Base-by-base conservation (phyloP, 1,140 invertebrate genomes). In the Bombus waltoni region DNA sequence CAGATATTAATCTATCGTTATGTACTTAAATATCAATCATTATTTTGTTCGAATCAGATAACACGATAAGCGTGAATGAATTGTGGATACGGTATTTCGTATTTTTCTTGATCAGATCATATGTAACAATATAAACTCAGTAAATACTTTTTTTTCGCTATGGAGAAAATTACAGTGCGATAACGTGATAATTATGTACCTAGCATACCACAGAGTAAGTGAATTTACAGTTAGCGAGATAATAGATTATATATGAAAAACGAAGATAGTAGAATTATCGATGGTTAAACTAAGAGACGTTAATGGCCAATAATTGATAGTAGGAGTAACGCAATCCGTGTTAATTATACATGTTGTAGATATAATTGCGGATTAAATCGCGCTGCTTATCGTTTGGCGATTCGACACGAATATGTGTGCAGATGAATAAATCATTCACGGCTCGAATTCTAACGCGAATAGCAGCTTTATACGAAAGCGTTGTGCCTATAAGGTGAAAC, bases 351-450 rank as follows among this genome's bases (percentile, higher is more conserved):
- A 15, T 13, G 40, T 11, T 3, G 11, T 28, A 22, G 10, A n/a
- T 42, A 40, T 65, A 40, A 65, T 65, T 78, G 59, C 22, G 15
- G 57, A 78, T 78, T 42, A 65, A 78, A 65, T 42, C 25, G 57
- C n/a, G 15, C 28, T 65, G 57, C 65, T 77, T 77, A 42, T 42
- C 40, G 40, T 42, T 40, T 2, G 13, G 2, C 15, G 35, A 25
- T 28, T 59, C 35, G 5, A 59, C 42, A n/a, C 15, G 28, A 38
- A 25, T 28, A 35, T 47, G n/a, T 32, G 22, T 13, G 42, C 5
- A 2, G 38, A 3, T 5, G 38, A 28, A 71, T 40, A 40, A 71
- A 71, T 71, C 13, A 40, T 3, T 25, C 4, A 1, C 22, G 11
- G 11, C 11, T 22, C 1, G 40, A 71, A 28, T 10, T 25, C 65